Base-by-base conservation (phyloP, 2,113 vertebrate genomes). In the Gymnarchus niloticus region DNA sequence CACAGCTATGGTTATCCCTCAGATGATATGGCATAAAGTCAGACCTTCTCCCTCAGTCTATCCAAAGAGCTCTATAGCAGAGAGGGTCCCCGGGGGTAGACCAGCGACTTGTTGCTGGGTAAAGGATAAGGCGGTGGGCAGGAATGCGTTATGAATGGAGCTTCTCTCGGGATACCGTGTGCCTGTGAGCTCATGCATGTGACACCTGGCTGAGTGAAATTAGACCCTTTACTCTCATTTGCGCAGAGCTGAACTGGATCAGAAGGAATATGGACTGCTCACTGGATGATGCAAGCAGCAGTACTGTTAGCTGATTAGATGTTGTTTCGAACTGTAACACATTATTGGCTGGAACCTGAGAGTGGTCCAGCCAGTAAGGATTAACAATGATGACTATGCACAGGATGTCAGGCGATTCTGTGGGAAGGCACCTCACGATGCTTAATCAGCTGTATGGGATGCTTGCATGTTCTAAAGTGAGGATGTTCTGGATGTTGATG, bases 121-220 rank as follows among this genome's bases (percentile, higher is more conserved):
- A 41, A 19, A 37, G 65, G 65, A 14, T 14, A 1, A 19, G 6
- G 28, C 14, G 65, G 33, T 5, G 19, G 65, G 1, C 65, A 73
- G 65, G 61, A 69, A 65, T 65, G 59, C 37, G 61, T 69, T 69
- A 33, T 69, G 61, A 69, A 41, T 73, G 65, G 65, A 41, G 65
- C 65, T 0, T 3, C 33, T 19, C 65, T 69, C 33, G 14, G 65
- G 33, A 41, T 14, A 41, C 33, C 28, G 1, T 69, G 65, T 69
- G 65, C 61, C 61, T 17, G 33, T 33, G n/a, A 69, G 33, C 41
- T 33, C 14, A 6, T 69, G 61, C 12, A 10, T 69, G 28, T 73
- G 65, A 73, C 5, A 6, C 65, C 41, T 5, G 14, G 25, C 41
- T 37, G 65, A 12, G 7, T 41, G 65, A 73, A 73, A 73, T 73